These are phyloP conservation scores for Tachina grossa DNA, from an alignment of 2,888 invertebrate genomes.

Conservation along the genomic window DNA sequence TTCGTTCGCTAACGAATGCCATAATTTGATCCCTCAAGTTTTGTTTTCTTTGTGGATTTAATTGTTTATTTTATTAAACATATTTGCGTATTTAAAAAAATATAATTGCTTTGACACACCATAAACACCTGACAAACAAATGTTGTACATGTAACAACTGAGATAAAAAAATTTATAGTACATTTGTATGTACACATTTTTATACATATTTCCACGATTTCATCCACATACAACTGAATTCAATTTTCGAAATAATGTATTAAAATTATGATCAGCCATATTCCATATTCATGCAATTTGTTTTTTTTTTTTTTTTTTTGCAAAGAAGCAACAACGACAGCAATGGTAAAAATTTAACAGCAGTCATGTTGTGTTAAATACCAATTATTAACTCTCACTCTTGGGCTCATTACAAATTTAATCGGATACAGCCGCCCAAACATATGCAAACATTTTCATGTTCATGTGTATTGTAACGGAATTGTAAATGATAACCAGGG, in stretches of 20 bases:
- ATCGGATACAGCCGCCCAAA: slow-evolving; percentile 34
- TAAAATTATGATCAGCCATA: slow-evolving; percentile 38
- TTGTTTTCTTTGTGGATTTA: neutral
- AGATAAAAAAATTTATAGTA: neutral
- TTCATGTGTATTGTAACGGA: slow-evolving; percentile 36
- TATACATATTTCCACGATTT: slow-evolving; percentile 15
- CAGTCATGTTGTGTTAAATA: slow-evolving; percentile 68
- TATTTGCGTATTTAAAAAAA: neutral
- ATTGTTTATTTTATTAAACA: neutral
- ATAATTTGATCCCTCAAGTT: too few relatives aligned
- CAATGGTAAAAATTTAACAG: neutral
- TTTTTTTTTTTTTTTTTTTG: too few relatives aligned
- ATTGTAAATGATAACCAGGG: slow-evolving; percentile 40
- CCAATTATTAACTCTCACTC: slow-evolving; percentile 67
- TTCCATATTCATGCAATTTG: slow-evolving; percentile 6
- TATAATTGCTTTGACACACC: slow-evolving; percentile 61
- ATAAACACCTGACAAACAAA: slow-evolving; percentile 21
- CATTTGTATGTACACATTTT: neutral
- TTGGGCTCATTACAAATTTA: slow-evolving; percentile 57
- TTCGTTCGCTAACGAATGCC: too few relatives aligned
- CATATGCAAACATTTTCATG: neutral
- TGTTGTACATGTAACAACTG: neutral
- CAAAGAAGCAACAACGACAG: neutral
- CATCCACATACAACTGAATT: slow-evolving; percentile 52
- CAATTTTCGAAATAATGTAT: slow-evolving; percentile 50